Percentiles rank a stretch among this genome's conserved stretches.
Evolutionary conservation across 2,797 vertebrate species (phyloP).

Genomic region (Catamblyrhynchus diadema): DNA sequence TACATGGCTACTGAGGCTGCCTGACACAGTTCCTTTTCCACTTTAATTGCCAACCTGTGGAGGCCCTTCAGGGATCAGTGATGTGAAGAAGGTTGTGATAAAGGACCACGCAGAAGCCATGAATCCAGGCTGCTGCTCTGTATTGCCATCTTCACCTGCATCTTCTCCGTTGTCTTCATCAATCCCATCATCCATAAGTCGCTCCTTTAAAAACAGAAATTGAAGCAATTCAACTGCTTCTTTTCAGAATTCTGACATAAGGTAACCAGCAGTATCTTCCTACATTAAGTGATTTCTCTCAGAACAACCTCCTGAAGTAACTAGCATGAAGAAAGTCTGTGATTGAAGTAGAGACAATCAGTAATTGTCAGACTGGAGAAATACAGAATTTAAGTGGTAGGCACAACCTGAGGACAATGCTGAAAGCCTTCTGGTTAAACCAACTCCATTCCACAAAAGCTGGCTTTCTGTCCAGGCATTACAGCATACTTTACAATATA

Average conservation of each 20-base stretch:
- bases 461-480: not conserved
- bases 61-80: constrained; percentile 92
- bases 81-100: constrained; percentile 94
- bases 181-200: constrained; percentile 85
- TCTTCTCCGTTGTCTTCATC: constrained; percentile 87
- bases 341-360: not conserved
- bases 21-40: constrained; percentile 49
- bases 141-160: constrained; percentile 77
- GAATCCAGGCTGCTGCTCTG: constrained; percentile 81
- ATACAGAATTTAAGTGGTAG: not conserved
- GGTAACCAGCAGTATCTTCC: not conserved
- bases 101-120: constrained; percentile 94
- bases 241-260: not conserved
- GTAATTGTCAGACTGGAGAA: not conserved
- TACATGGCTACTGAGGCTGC: constrained; percentile 24
- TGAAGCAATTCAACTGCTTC: not conserved
- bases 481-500: not conserved
- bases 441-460: fast-evolving
- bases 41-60: constrained; percentile 89
- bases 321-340: not conserved
- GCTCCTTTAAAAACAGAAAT: constrained; percentile 80
- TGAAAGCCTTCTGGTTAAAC: not conserved
- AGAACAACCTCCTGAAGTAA: not conserved
- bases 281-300: not conserved
- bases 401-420: not conserved